Percentiles rank a stretch among this genome's conserved stretches.
Evolutionary conservation across 2,888 invertebrate species (phyloP).

Genomic region (Trypoxylon attenuatum): DNA sequence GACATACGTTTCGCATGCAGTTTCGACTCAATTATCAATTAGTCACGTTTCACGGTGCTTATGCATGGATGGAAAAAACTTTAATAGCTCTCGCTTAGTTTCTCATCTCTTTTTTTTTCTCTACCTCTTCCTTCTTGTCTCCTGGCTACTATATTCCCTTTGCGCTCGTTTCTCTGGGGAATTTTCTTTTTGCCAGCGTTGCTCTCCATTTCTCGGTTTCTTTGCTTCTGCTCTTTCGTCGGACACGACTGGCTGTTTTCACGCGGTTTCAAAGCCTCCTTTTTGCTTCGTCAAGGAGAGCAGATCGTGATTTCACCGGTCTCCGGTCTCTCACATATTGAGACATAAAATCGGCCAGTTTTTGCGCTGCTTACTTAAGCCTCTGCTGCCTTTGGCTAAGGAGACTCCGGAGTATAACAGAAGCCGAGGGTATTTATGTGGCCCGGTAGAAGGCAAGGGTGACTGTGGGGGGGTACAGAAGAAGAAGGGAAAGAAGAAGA

Average conservation of each 20-base stretch:
- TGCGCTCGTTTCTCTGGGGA: not conserved
- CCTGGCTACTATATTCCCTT: not conserved
- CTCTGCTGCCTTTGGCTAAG: conserved; percentile 7
- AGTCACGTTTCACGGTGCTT: conserved; percentile 52
- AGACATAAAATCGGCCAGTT: conserved; percentile 61
- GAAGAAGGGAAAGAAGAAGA: too few species aligned
- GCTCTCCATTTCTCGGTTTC: conserved; percentile 9
- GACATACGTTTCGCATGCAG: conserved; percentile 14
- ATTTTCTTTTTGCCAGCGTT: conserved; percentile 6
- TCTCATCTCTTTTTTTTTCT: too few species aligned
- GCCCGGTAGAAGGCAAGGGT: too few species aligned
- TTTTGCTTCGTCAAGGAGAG: conserved; percentile 16
- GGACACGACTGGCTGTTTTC: conserved; percentile 29
- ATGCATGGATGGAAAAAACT: conserved; percentile 43
- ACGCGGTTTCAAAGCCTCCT: conserved; percentile 27
- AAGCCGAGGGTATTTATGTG: conserved; percentile 49
- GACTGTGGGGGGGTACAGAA: conserved; percentile 26
- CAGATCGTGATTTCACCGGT: conserved; percentile 31
- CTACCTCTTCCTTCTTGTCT: conserved; percentile 8
- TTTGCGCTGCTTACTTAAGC: conserved; percentile 52
- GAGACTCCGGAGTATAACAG: conserved; percentile 27
- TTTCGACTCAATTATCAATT: conserved; percentile 57
- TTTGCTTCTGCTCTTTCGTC: not conserved
- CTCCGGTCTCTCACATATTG: conserved; percentile 50
- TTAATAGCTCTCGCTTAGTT: conserved; percentile 25